Evolutionary conservation across 2,888 invertebrate species (phyloP).

Genomic region (Temnothorax ravouxi): DNA sequence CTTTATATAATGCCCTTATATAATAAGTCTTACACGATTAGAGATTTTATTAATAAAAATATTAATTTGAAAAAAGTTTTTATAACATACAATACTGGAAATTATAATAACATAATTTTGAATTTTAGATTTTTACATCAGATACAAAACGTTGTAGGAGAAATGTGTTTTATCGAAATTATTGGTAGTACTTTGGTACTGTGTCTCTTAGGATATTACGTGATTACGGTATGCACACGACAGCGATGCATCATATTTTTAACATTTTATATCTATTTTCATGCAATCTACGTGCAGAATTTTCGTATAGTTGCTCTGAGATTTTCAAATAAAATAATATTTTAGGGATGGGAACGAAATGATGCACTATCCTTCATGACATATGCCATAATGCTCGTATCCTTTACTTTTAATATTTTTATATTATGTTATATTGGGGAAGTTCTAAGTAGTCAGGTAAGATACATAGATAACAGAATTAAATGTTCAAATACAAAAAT

Average conservation of each 20-base stretch:
- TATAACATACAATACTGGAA: not conserved
- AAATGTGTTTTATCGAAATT: constrained; percentile 79
- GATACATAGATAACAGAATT: not conserved
- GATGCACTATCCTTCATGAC: constrained; percentile 71
- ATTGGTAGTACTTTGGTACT: constrained; percentile 79
- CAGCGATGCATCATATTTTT: not conserved
- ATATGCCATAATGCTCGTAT: constrained; percentile 65
- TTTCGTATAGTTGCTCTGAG: not conserved
- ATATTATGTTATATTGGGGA: constrained; percentile 81
- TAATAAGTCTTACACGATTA: not conserved
- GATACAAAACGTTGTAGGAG: constrained; percentile 74
- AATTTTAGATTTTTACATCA: constrained; percentile 75
- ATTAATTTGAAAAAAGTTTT: not conserved
- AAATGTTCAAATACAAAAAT: not conserved
- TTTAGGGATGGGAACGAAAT: constrained; percentile 47
- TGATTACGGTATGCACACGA: constrained; percentile 66
- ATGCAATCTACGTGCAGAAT: not conserved
- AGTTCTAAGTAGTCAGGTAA: constrained; percentile 75
- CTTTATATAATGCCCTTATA: too few relatives aligned
- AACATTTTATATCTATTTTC: not conserved
- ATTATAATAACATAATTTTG: not conserved
- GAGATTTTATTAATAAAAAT: not conserved
- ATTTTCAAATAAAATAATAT: not conserved
- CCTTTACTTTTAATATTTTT: constrained; percentile 79
- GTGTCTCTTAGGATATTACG: constrained; percentile 79